These are phyloP conservation scores for Ctenodactylus gundi DNA, from an alignment of 2,113 vertebrate species.

Conservation along the genomic window DNA sequence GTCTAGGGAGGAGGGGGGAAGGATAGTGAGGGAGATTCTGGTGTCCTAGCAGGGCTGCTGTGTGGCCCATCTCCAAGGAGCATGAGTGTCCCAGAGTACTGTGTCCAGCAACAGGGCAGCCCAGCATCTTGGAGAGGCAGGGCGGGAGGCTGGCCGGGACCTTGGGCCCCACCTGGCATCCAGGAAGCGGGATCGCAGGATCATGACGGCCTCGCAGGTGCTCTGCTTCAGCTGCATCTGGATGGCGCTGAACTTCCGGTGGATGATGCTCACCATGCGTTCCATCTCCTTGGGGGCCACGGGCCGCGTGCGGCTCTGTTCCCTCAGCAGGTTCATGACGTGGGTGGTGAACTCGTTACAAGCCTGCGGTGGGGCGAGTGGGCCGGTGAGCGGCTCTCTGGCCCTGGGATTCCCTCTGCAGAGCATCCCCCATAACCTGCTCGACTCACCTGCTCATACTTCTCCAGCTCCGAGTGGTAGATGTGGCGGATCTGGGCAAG, in stretches of 20 bases:
- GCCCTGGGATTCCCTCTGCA: not conserved
- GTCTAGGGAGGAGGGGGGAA: constrained; percentile 76
- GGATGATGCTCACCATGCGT: constrained; percentile 95
- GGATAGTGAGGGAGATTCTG: not conserved
- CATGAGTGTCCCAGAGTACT: accelerated
- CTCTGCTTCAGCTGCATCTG: constrained; percentile 94
- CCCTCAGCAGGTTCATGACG: constrained; percentile 93
- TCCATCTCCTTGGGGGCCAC: constrained; percentile 94
- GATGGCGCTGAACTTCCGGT: constrained; percentile 95
- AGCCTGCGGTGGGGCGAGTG: constrained; percentile 78
- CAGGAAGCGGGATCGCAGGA: constrained; percentile 92
- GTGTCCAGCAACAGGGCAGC: accelerated
- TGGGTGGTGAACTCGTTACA: constrained; percentile 95
- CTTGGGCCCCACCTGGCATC: constrained; percentile 87
- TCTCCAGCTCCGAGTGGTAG: constrained; percentile 96
- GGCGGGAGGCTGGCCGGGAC: not conserved
- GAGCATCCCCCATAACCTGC: not conserved
- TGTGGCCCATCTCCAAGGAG: not conserved
- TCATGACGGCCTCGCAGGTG: constrained; percentile 95
- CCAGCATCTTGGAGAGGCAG: not conserved
- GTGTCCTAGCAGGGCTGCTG: not conserved
- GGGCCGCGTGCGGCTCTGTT: constrained; percentile 92
- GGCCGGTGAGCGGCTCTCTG: not conserved
- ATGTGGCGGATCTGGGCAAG: constrained; percentile 95
- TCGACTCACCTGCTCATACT: constrained; percentile 92